Evolutionary conservation across 2,113 vertebrate species (phyloP), one percentile per base, ranked within the genome.

Genomic region (Grammomys surdaster): DNA sequence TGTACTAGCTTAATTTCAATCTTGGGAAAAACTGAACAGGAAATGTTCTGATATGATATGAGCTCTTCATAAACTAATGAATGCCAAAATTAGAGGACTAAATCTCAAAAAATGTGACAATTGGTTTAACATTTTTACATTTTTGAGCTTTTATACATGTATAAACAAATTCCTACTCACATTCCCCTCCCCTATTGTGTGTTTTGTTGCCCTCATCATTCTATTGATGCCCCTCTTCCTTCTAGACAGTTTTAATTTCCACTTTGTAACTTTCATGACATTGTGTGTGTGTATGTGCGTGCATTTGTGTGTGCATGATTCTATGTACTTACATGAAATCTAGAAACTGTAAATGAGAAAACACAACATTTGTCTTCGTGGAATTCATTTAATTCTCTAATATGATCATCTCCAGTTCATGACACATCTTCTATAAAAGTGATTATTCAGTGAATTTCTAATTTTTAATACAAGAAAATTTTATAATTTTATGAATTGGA

Each of bases 401-500:
- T 86, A 22, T 6, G 10, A 22, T 67, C 63, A 67, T 67, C 82
- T 67, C 60, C 10, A 51, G 10, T 2, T 87, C 10, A n/a, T 36
- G 65, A 12, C 31, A 51, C 31, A 54, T n/a, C n/a, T 70, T 94
- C 89, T 86, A 36, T 51, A 85, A 5, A 90, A 67, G 2, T 63
- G 13, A 93, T 94, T 88, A n/a, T 43, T 58, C 24, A 75, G 7
- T 81, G 28, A 91, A 65, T 89, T 92, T 72, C 60, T n/a, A 28
- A 28, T 28, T 51, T 63, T 94, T 92, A 65, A 84, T 78, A 46
- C 92, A 88, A 82, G 46, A 24, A 43, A 40, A 72, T 91, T 91
- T 92, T 51, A 86, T 56, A 51, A 31, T 43, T 69, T 91, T 91
- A 28, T 78, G n/a, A 87, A 54, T 93, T 88, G 91, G 88, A 85